phyloP scores from a whole-genome alignment of 1,140 invertebrate species.

The Pollicipes pollicipes region DNA sequence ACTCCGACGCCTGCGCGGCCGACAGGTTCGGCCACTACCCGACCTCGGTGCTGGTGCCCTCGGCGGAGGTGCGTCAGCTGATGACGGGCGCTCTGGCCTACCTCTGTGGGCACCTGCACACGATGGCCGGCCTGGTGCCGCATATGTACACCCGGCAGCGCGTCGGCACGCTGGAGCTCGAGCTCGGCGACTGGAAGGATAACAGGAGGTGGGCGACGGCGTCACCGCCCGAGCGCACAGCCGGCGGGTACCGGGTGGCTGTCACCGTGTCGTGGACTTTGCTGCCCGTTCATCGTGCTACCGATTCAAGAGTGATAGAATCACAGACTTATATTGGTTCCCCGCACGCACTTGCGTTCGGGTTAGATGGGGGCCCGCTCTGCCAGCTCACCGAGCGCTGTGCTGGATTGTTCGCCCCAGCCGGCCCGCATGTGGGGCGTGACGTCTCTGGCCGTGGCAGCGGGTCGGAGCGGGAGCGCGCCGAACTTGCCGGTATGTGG shows the following conservation, averaged over 20 bases:
- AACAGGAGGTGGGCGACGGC: slow-evolving; percentile 49
- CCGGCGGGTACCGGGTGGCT: background rate
- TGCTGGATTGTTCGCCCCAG: too few relatives aligned
- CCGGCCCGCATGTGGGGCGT: slow-evolving; percentile 5
- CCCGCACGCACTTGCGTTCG: too few relatives aligned
- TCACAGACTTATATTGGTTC: too few relatives aligned
- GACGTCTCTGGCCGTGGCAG: too few relatives aligned
- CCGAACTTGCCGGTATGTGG: too few relatives aligned
- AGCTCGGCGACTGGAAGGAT: slow-evolving; percentile 86
- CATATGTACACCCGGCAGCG: slow-evolving; percentile 75
- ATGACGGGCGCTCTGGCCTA: slow-evolving; percentile 46
- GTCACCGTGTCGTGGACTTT: too few relatives aligned
- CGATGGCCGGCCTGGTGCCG: slow-evolving; percentile 51
- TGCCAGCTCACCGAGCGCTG: too few relatives aligned
- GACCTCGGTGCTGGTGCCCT: slow-evolving; percentile 53
- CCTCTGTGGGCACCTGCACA: slow-evolving; percentile 85
- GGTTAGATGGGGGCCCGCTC: too few relatives aligned
- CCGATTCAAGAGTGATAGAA: background rate
- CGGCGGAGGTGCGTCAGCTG: slow-evolving; percentile 27
- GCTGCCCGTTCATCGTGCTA: too few relatives aligned
- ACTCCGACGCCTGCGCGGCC: too few relatives aligned
- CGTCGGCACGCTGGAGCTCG: slow-evolving; percentile 67
- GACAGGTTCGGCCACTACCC: slow-evolving; percentile 89
- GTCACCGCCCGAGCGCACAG: background rate
- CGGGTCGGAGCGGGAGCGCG: too few relatives aligned